A percentile compares a stretch with the other conserved stretches of the same genome.
phyloP scores from a whole-genome alignment of 2,888 invertebrate species.

The Phortica okadai region DNA sequence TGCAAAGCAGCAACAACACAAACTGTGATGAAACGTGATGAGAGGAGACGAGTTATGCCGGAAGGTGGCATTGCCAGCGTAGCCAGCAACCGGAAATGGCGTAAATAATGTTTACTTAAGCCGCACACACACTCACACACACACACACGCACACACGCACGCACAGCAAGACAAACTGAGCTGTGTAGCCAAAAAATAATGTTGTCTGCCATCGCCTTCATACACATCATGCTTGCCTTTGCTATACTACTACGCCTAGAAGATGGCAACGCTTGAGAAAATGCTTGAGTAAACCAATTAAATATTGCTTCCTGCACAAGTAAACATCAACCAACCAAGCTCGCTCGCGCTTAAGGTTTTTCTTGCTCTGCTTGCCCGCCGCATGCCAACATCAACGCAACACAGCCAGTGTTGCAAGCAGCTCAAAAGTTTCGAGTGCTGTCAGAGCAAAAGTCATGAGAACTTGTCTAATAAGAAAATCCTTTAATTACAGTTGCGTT shows the following conservation, averaged over 20 bases:
- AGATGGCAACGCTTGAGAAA: not conserved
- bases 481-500: not conserved
- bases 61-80: not conserved
- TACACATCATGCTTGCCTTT: not conserved
- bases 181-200: not conserved
- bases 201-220: too few relatives aligned
- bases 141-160: not conserved
- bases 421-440: too few relatives aligned
- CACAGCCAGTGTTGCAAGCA: too few relatives aligned
- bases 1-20: not conserved
- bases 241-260: not conserved
- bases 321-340: not conserved
- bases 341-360: too few relatives aligned
- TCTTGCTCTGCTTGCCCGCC: too few relatives aligned
- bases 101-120: conserved; percentile 29
- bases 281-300: conserved; percentile 17
- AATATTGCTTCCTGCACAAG: not conserved
- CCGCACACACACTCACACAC: conserved; percentile 1
- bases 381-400: too few relatives aligned
- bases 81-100: conserved; percentile 27
- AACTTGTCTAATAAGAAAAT: conserved; percentile 1
- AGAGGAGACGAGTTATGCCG: not conserved
- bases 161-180: not conserved
- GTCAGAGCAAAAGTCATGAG: not conserved
- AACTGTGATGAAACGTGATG: not conserved